Percentiles rank a stretch among this genome's conserved stretches.
Conservation (phyloP, 2,888 invertebrate species). For the Hedya salicella region DNA sequence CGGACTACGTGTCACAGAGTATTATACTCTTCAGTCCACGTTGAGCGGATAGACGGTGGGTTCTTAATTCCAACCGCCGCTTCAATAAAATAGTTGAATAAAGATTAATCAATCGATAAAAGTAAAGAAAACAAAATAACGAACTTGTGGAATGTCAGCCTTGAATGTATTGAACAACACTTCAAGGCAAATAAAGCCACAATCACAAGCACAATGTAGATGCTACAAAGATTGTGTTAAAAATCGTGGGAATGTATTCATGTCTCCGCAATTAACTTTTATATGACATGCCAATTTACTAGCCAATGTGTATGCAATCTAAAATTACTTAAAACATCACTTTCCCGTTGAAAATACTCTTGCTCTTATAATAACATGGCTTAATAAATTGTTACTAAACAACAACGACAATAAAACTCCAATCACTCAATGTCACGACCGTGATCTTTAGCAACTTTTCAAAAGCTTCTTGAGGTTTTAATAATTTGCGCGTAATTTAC, state of each 20-base stretch:
- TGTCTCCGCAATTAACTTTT: background rate
- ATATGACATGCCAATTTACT: background rate
- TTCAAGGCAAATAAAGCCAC: background rate
- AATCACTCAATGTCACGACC: constrained; percentile 11
- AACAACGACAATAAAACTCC: constrained; percentile 13
- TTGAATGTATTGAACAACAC: background rate
- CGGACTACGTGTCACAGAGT: too few species aligned
- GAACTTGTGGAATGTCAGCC: too few species aligned
- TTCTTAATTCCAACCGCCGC: too few species aligned
- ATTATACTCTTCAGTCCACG: too few species aligned
- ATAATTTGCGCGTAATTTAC: background rate
- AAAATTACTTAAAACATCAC: background rate
- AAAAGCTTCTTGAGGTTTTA: constrained; percentile 1
- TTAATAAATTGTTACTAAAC: background rate
- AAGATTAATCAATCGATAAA: too few species aligned
- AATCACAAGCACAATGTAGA: background rate
- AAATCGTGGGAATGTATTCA: background rate
- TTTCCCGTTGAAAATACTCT: background rate
- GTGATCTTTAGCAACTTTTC: constrained; percentile 14
- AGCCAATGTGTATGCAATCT: background rate
- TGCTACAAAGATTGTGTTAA: background rate
- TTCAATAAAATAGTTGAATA: too few species aligned
- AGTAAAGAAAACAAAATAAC: too few species aligned
- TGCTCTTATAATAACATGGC: background rate
- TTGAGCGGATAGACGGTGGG: too few species aligned